Evolutionary conservation across 2,113 vertebrate genomes (phyloP).

Genomic region (Tor tambroides): DNA sequence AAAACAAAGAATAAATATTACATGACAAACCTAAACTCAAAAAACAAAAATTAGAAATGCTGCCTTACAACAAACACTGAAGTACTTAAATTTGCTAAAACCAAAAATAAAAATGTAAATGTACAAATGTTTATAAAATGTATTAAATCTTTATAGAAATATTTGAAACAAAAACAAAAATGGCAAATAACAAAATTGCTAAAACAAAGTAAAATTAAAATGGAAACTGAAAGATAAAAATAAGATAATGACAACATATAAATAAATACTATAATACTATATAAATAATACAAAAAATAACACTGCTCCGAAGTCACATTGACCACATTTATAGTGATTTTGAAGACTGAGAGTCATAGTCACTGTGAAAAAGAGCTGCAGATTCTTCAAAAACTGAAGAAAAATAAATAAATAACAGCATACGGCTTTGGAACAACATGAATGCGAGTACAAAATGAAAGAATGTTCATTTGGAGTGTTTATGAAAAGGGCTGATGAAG

Average conservation of each 20-base stretch:
- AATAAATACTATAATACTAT: background rate
- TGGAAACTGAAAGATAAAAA: background rate
- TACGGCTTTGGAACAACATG: background rate
- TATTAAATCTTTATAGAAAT: background rate
- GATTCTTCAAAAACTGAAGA: background rate
- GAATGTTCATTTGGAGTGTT: background rate
- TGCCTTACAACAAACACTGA: too few relatives aligned
- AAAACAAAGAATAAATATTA: background rate
- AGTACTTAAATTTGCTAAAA: background rate
- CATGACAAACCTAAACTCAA: too few relatives aligned
- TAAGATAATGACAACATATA: background rate
- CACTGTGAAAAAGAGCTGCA: background rate
- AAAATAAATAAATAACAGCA: background rate
- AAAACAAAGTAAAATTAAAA: background rate
- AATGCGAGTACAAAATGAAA: background rate
- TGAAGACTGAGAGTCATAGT: background rate
- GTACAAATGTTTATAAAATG: background rate
- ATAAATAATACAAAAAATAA: background rate
- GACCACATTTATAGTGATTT: background rate
- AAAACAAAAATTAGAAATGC: too few relatives aligned
- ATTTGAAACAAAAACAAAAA: background rate
- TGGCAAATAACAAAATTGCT: too few relatives aligned
- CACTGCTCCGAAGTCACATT: background rate
- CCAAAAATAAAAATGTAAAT: background rate
- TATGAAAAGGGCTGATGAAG: conserved; percentile 53